Evolutionary conservation across 2,113 vertebrate genomes (phyloP), one percentile per base, ranked within the genome.

Genomic region (Etheostoma spectabile): DNA sequence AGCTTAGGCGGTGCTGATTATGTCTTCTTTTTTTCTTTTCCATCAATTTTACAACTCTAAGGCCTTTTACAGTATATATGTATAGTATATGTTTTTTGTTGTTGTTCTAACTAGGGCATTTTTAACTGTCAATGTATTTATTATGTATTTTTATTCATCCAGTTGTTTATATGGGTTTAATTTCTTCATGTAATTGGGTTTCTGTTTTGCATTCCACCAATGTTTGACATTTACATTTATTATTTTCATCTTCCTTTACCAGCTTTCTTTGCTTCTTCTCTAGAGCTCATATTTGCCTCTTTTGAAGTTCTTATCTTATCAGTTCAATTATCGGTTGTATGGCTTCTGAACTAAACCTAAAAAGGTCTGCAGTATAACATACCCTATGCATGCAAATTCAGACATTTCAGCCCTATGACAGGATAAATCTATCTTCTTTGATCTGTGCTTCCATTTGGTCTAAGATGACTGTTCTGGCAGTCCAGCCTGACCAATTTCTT

Each of bases 231-330:
- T 13, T 53, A 15, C 8, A 46, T 55, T 6, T n/a, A 61, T 61
- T 18, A 35, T 51, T 35, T 35, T 13, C 8, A 11, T 56, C 18
- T 22, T 33, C 24, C 4, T 16, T 11, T 11, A 42, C 38, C 38
- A 52, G 46, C 14, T 35, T 38, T 52, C 45, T 62, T 13, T 74
- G 30, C 8, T 1, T 38, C 46, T 4, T 38, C 27, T 38, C 21
- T 10, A 35, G 18, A 22, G 57, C 13, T 38, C 57, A 42, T 38
- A 24, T 74, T 49, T n/a, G 35, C 8, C 19, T 38, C 72, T 42
- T 61, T 62, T 74, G 30, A 63, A 74, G n/a, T 42, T 74, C 30
- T 13, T 13, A 19, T 63, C 1, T 46, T 74, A 24, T 63, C 72
- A 53, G 6, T 24, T 53, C 6, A 53, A 63, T 42, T 42, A 21